Evolutionary conservation across 1,140 invertebrate species (phyloP), one percentile per base, ranked within the genome.

Genomic region (Cydia amplana): DNA sequence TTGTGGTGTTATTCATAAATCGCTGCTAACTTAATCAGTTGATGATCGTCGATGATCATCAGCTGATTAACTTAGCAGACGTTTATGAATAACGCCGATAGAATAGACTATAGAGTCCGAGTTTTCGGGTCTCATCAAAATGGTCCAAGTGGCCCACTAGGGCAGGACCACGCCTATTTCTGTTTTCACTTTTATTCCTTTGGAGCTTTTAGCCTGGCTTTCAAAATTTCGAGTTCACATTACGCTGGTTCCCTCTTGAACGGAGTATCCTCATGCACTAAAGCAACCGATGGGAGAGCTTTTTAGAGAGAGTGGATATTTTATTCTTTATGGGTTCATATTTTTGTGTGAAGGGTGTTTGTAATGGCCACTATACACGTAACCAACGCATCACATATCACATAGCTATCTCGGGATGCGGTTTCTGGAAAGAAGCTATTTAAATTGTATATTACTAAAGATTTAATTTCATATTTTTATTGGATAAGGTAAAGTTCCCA

Each of bases 291-390:
- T 18, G 49, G n/a, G 46, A 16, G 46, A 49, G 49, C 49, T 16
- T 67, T 67, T 67, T 32, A 36, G 12, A 18, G 49, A n/a, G 25
- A 67, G 64, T 4, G 28, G 16, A 67, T 67, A 67, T 36, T 67
- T 67, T 67, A 32, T 67, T 67, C 64, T 67, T 67, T 67, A 28
- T 67, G 28, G 10, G 64, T 67, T 67, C 28, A 5, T 67, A 67
- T 67, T 32, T 67, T 14, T 28, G 9, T 67, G 28, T 9, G 64
- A 32, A 7, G 64, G 23, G 25, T 32, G 64, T 51, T 51, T 67
- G 64, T 36, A 67, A 23, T 67, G 64, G 64, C 64, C 64, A 67
- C 64, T 67, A 36, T 16, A 16, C 4, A 67, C 64, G 16, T 12
- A 67, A 67, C 16, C 4, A 67, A 67, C 28, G 12, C 64, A 36